Base-by-base conservation (phyloP, 2,797 vertebrate genomes). In the Sitta carolinensis region DNA sequence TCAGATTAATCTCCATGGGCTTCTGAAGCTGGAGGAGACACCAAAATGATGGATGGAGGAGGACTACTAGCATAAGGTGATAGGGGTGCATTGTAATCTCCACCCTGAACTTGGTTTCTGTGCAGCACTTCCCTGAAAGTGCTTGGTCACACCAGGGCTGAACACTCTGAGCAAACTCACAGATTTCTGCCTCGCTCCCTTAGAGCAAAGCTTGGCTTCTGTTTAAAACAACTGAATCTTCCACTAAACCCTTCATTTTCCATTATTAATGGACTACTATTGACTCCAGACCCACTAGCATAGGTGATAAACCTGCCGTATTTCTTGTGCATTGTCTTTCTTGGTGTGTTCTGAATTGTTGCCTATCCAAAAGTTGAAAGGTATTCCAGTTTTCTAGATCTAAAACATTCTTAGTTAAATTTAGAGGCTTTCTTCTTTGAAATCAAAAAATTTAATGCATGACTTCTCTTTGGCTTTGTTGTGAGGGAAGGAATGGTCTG, bases 11-110 rank as follows among this genome's bases (percentile, higher is more conserved):
- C 82, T 93, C 79, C 78, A 96, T n/a, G 84, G 87, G 77, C 68
- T 87, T 95, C 78, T 93, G 90, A 90, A 89, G 87, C 3, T 3
- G 57, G 64, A 87, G 78, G 90, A 93, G 91, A 92, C 69, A 92
- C 69, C 64, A 86, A 96, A 70, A 40, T 90, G 93, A 94, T 85
- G 89, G 76, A 93, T 74, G 38, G 8, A 87, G 66, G 66, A 94
- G 40, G 40, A 61, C 58, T n/a, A n/a, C n/a, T n/a, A 91, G 91
- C 91, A 95, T 55, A 48, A 82, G 91, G 80, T 70, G 90, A 95
- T n/a, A 94, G 88, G 78, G 74, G 36, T 67, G 8, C 74, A 80
- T n/a, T n/a, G 57, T 93, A 40, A 93, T 84, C 80, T 77, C 70
- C 67, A 73, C 45, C 21, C 70, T 67, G 77, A 87, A 62, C 51